phyloP scores from a whole-genome alignment of 2,113 vertebrate genomes.

The Tragelaphus strepsiceros region DNA sequence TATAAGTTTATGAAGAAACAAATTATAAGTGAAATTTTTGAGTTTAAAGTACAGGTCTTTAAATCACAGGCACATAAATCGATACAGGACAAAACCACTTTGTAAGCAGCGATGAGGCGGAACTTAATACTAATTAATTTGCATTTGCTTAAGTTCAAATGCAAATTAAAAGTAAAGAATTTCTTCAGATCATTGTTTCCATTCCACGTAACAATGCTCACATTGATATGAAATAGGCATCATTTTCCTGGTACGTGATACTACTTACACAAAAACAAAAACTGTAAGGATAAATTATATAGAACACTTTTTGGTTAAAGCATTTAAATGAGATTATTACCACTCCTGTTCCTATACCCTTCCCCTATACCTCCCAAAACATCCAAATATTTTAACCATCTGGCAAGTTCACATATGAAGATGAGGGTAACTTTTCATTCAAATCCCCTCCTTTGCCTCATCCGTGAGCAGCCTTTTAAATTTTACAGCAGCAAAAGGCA shows the following conservation, averaged over 20 bases:
- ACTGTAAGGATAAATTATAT: constrained; percentile 14
- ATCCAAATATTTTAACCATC: background rate
- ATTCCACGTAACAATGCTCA: constrained; percentile 64
- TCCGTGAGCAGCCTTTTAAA: background rate
- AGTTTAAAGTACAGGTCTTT: constrained; percentile 14
- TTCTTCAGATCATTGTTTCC: constrained; percentile 66
- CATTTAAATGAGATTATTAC: background rate
- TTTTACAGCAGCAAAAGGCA: background rate
- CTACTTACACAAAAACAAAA: constrained; percentile 53
- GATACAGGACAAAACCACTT: constrained; percentile 29
- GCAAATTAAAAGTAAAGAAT: constrained; percentile 60
- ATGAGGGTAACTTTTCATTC: background rate
- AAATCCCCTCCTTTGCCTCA: background rate
- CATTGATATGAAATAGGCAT: constrained; percentile 16
- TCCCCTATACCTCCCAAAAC: background rate
- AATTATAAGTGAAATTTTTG: background rate
- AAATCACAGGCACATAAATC: constrained; percentile 42
- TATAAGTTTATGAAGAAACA: background rate
- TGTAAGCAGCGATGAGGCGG: constrained; percentile 47
- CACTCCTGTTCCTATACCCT: background rate
- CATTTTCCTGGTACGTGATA: constrained; percentile 17
- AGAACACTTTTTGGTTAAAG: constrained; percentile 26
- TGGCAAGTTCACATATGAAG: background rate
- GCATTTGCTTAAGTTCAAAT: constrained; percentile 68
- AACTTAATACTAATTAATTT: constrained; percentile 73